Percentiles rank a stretch among this genome's conserved stretches.
phyloP scores from a whole-genome alignment of 1,140 invertebrate species.

The Eriosoma lanigerum region DNA sequence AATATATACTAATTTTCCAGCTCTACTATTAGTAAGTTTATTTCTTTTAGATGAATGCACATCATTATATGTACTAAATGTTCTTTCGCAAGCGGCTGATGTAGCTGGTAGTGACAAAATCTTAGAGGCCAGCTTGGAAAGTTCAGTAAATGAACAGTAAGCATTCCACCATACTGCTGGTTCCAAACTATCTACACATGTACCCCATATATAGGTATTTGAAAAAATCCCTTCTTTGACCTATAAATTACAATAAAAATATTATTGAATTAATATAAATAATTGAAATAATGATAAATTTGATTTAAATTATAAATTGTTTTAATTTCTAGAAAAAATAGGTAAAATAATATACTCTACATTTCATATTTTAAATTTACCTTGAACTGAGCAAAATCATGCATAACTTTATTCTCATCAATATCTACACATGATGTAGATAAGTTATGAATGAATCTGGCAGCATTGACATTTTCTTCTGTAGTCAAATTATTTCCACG shows the following conservation, averaged over 20 bases:
- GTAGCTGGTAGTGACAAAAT: conserved; percentile 37
- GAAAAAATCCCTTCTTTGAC: neutral
- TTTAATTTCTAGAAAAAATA: neutral
- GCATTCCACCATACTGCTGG: conserved; percentile 40
- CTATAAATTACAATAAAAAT: too few species aligned
- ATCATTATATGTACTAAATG: conserved; percentile 27
- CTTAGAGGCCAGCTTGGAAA: conserved; percentile 32
- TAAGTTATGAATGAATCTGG: conserved; percentile 11
- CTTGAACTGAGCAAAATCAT: conserved; percentile 21
- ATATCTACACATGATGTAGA: neutral
- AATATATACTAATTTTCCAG: conserved; percentile 29
- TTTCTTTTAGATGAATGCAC: conserved; percentile 11
- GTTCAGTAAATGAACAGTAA: conserved; percentile 28
- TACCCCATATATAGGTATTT: conserved; percentile 21
- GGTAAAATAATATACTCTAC: too few species aligned
- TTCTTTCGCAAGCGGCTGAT: conserved; percentile 4
- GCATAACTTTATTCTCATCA: conserved; percentile 20
- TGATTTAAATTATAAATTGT: too few species aligned
- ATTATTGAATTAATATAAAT: neutral
- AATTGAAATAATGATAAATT: neutral
- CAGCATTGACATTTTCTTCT: conserved; percentile 38
- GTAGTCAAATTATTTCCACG: conserved; percentile 1
- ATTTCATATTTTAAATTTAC: conserved; percentile 24
- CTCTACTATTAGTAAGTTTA: conserved; percentile 23
- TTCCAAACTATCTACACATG: conserved; percentile 2